Evolutionary conservation across 2,888 invertebrate genomes (phyloP).

Genomic region (Cataglyphis altisquamis): DNA sequence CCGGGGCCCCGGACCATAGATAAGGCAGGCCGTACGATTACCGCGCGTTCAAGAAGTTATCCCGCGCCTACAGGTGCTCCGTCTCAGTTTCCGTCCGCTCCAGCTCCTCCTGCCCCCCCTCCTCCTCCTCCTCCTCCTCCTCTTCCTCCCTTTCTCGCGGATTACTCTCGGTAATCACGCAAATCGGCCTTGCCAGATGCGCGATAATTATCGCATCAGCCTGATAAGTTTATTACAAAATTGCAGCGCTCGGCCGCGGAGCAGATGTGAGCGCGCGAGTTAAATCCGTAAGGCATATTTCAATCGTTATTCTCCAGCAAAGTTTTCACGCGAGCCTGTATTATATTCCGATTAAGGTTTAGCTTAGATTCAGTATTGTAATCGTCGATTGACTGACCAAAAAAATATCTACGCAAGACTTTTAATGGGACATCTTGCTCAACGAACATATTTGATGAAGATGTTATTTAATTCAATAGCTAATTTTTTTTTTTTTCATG

Average conservation of each 20-base stretch:
- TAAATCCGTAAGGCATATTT: constrained; percentile 44
- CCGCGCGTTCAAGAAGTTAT: constrained; percentile 53
- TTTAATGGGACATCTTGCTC: neutral
- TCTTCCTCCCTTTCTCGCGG: neutral
- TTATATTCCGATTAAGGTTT: neutral
- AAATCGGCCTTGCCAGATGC: constrained; percentile 69
- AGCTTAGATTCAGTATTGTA: neutral
- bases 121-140: too few species aligned
- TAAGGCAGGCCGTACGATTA: constrained; percentile 50
- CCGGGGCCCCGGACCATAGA: constrained; percentile 43
- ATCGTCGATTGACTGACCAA: constrained; percentile 6
- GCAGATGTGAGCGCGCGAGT: constrained; percentile 38
- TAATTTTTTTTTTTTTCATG: neutral
- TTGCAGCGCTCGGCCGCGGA: constrained; percentile 47
- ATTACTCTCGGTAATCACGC: constrained; percentile 61
- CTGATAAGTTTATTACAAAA: constrained; percentile 73
- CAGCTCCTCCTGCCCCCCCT: neutral
- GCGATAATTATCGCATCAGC: constrained; percentile 70
- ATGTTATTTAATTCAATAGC: neutral
- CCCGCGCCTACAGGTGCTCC: constrained; percentile 55
- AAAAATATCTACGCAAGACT: neutral
- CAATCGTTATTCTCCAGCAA: constrained; percentile 28
- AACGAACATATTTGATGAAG: neutral
- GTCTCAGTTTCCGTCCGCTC: constrained; percentile 52
- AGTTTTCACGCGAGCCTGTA: constrained; percentile 5